Conservation (phyloP, 2,797 vertebrate species). For the Chiropotes sagulatus region DNA sequence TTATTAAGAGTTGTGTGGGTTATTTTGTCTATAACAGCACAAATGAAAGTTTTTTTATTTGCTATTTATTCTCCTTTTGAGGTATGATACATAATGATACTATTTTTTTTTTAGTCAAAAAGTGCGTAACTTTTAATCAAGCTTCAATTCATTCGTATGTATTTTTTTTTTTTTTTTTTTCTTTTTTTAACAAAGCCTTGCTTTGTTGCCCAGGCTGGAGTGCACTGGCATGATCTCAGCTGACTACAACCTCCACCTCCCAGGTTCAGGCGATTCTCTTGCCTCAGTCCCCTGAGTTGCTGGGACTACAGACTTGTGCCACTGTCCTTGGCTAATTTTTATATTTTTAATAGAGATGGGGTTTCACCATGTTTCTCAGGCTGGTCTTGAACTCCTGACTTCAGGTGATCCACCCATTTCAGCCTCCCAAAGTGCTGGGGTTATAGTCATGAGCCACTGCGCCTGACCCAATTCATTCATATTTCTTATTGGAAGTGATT, state of each 20-base stretch:
- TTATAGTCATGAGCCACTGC: neutral
- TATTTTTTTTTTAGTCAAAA: neutral
- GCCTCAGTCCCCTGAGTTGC: neutral
- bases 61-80: neutral
- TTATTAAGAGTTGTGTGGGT: neutral
- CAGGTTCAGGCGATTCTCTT: neutral
- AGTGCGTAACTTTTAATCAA: slow-evolving; percentile 2
- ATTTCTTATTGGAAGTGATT: slow-evolving; percentile 49
- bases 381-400: neutral
- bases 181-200: neutral
- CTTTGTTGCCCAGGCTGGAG: neutral
- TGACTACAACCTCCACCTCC: neutral
- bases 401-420: neutral
- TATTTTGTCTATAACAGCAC: neutral
- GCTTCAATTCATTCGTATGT: slow-evolving; percentile 37
- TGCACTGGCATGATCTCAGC: neutral
- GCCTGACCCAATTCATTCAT: neutral
- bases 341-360: neutral
- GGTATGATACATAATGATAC: neutral
- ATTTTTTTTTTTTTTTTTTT: neutral
- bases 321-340: neutral
- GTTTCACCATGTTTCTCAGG: neutral
- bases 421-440: neutral
- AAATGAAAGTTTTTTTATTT: neutral
- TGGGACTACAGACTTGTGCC: neutral